Conservation (phyloP, 2,797 vertebrate species). For the Mormyrus proboscirostris region DNA sequence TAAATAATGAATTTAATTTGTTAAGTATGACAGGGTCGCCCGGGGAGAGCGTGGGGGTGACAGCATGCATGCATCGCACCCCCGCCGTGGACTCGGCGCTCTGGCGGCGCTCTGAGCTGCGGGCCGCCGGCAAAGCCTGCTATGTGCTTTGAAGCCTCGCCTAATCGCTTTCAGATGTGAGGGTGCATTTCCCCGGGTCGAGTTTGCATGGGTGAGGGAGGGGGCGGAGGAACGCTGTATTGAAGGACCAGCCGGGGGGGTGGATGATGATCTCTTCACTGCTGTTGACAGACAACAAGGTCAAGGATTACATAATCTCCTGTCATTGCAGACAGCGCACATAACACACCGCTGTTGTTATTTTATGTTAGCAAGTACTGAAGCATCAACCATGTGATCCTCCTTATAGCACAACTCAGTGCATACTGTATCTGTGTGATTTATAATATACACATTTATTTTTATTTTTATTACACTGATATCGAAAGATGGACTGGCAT, state of each 20-base stretch:
- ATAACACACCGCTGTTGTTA: not conserved
- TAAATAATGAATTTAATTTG: not conserved
- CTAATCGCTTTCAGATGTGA: slow-evolving; percentile 78
- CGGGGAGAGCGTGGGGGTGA: not conserved
- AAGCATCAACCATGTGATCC: not conserved
- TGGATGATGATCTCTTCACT: slow-evolving; percentile 14
- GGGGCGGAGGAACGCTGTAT: slow-evolving; percentile 56
- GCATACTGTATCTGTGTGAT: not conserved
- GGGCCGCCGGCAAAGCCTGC: slow-evolving; percentile 54
- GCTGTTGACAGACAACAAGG: not conserved
- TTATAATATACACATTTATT: not conserved
- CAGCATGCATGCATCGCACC: not conserved
- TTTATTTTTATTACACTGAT: not conserved
- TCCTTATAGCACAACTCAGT: not conserved
- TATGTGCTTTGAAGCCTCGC: slow-evolving; percentile 67
- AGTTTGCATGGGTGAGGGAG: slow-evolving; percentile 38
- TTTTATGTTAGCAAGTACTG: not conserved
- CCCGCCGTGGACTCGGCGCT: not conserved
- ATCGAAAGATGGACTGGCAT: not conserved
- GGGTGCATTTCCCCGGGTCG: slow-evolving; percentile 14
- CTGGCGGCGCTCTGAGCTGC: slow-evolving; percentile 38
- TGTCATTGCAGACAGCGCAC: not conserved
- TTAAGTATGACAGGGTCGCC: not conserved
- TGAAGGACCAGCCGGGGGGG: slow-evolving; percentile 39
- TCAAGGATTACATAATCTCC: not conserved